Base-by-base conservation (phyloP, 2,888 invertebrate genomes). In the Chaetoderma sp. region DNA sequence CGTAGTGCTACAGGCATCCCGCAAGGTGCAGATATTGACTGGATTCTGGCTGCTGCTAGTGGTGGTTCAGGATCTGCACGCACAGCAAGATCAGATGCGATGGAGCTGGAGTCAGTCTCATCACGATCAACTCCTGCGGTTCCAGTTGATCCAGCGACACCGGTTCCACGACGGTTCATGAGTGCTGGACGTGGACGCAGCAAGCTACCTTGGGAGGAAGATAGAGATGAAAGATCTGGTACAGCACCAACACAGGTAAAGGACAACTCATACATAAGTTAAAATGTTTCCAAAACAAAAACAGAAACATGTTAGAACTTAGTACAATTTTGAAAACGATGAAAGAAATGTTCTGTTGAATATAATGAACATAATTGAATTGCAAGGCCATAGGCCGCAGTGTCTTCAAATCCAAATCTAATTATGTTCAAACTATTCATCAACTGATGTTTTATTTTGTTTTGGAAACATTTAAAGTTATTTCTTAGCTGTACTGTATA, bases 1-100 rank as follows among this genome's bases (percentile, higher is more conserved):
- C 82, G 83, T 16, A 71, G 81, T 44, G 65, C 76, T 18, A 71
- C 67, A 39, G 68, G 64, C 59, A 72, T 72, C 59, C 71, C 72
- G 56, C 78, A 74, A 62, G 81, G 92, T 49, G 90, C 92, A 8
- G 94, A 94, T 83, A 89, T 93, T 36, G 92, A 93, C 61, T 94
- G 93, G 93, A 91, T 94, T 60, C 87, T 91, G 63, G 92, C 82
- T 18, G 78, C 79, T 5, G 78, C 79, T 27, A 78, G 81, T 39
- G 63, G 67, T n/a, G 80, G 79, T 4, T 60, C 68, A 42, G 75
- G 75, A 33, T 80, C 82, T 23, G 78, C 81, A 1, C 67, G 78
- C 32, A 75, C 80, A 30, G 73, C 78, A 33, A 66, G 81, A 32
- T 76, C 79, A 8, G 79, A 78, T 25, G 76, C 76, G 71, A 78